These are phyloP conservation scores for Agonopterix heracliana DNA, from an alignment of 2,888 invertebrate species.

Conservation along the genomic window DNA sequence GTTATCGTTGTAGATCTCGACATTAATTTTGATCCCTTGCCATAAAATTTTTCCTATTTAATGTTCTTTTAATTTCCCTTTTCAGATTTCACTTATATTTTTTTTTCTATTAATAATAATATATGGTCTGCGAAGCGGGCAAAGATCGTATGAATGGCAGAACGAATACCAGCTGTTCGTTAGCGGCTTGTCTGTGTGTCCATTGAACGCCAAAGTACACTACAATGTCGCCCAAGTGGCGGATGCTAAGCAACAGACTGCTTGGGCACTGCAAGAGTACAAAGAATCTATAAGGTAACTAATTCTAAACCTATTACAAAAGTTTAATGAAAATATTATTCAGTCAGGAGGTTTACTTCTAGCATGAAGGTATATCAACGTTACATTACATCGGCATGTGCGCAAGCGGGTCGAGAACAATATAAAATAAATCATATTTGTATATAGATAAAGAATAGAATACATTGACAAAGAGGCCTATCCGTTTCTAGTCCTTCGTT, in stretches of 20 bases:
- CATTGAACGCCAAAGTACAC: conserved; percentile 93
- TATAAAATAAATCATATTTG: too few relatives aligned
- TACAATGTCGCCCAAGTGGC: conserved; percentile 95
- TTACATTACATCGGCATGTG: too few relatives aligned
- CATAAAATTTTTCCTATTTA: background rate
- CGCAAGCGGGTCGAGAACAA: too few relatives aligned
- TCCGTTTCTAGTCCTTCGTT: too few relatives aligned
- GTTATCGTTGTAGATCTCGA: too few relatives aligned
- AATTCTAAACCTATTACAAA: background rate
- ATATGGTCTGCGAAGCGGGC: conserved; percentile 63
- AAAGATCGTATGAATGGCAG: conserved; percentile 87
- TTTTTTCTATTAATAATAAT: conserved; percentile 32
- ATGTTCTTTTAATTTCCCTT: background rate
- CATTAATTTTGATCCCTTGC: too few relatives aligned
- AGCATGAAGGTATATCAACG: too few relatives aligned
- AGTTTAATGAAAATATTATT: too few relatives aligned
- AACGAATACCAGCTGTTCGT: conserved; percentile 86
- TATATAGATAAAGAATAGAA: too few relatives aligned
- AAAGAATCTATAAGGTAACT: conserved; percentile 81
- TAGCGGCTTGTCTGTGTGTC: conserved; percentile 91
- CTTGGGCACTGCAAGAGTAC: conserved; percentile 86
- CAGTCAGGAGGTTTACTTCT: too few relatives aligned
- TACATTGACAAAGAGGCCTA: too few relatives aligned
- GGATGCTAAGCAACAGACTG: conserved; percentile 82
- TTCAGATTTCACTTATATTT: conserved; percentile 29